phyloP scores from a whole-genome alignment of 2,113 vertebrate genomes.

The Rafetus swinhoei region DNA sequence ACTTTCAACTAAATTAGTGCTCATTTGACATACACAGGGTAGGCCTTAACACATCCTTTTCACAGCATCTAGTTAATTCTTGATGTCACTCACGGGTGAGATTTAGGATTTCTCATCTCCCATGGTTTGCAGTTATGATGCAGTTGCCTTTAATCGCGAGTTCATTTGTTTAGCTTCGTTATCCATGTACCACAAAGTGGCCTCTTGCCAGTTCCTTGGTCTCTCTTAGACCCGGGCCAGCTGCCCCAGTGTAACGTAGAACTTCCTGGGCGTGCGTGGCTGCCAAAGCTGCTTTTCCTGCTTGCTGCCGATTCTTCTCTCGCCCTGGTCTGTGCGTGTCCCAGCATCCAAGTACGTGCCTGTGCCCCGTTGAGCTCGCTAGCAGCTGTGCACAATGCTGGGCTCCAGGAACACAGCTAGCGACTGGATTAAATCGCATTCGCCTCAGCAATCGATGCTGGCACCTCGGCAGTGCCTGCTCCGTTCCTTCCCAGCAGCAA shows the following conservation, averaged over 20 bases:
- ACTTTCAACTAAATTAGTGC: no score
- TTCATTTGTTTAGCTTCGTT: neutral
- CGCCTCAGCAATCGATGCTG: neutral
- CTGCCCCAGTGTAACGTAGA: neutral
- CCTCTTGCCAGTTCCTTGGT: neutral
- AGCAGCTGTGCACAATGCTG: neutral
- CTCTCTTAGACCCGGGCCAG: neutral
- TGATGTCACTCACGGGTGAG: neutral
- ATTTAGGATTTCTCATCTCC: neutral
- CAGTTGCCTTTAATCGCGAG: neutral
- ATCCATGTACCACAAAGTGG: neutral
- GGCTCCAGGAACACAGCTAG: neutral
- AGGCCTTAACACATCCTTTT: no score
- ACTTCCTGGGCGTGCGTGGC: neutral
- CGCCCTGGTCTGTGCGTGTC: neutral
- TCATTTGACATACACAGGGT: no score
- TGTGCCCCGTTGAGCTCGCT: neutral
- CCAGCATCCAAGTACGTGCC: neutral
- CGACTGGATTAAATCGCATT: neutral
- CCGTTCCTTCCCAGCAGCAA: neutral
- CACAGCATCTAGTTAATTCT: neutral
- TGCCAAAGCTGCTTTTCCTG: neutral
- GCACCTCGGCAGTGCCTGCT: neutral
- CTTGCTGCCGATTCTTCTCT: neutral
- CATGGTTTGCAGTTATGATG: neutral